Conservation (phyloP, 2,888 invertebrate species). For the Drosophila vallismaia region DNA sequence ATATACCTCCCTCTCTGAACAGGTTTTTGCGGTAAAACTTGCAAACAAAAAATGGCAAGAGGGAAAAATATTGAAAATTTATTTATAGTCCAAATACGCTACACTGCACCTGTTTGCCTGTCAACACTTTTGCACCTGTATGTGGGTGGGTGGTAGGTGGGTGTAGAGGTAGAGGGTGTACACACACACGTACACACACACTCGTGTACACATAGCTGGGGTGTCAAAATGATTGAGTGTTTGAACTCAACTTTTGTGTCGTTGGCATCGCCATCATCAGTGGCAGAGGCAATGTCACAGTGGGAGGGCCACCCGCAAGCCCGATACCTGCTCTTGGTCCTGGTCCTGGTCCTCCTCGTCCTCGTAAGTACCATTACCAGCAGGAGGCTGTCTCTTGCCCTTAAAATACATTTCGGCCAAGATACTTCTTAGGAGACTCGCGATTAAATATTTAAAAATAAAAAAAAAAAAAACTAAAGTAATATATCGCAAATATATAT, state of each 20-base stretch:
- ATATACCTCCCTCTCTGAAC: not conserved
- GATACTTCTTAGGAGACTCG: too few species aligned
- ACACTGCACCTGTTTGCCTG: constrained; percentile 65
- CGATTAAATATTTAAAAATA: too few species aligned
- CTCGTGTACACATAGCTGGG: constrained; percentile 53
- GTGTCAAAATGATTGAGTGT: constrained; percentile 75
- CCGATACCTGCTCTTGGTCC: not conserved
- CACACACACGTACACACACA: too few species aligned
- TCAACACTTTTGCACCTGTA: constrained; percentile 43
- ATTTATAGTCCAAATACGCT: constrained; percentile 73
- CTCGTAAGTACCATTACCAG: not conserved
- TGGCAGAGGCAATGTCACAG: constrained; percentile 14
- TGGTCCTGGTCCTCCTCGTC: not conserved
- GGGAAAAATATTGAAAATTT: constrained; percentile 62
- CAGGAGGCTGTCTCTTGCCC: too few species aligned
- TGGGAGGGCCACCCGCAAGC: not conserved
- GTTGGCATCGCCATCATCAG: constrained; percentile 23
- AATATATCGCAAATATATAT: too few species aligned
- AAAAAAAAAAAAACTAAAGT: too few species aligned
- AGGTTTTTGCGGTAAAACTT: constrained; percentile 4
- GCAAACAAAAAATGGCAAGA: constrained; percentile 6
- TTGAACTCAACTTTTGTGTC: constrained; percentile 68
- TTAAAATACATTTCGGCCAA: too few species aligned
- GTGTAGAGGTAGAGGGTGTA: constrained; percentile 15
- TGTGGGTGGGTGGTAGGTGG: constrained; percentile 20